Evolutionary conservation across 1,140 invertebrate genomes (phyloP), one percentile per base, ranked within the genome.

Genomic region (Drosophila paulistorum): DNA sequence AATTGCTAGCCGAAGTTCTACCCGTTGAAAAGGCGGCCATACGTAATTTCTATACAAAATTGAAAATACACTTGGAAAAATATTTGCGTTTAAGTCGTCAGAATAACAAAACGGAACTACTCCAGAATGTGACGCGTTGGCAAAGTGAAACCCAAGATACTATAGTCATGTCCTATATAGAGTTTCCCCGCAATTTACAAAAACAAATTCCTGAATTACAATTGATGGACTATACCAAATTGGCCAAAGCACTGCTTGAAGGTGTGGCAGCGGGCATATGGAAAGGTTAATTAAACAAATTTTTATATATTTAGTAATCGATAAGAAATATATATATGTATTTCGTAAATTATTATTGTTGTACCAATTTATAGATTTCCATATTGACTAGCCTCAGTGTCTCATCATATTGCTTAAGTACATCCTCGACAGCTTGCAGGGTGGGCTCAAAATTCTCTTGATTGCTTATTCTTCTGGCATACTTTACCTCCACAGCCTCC

Each of bases 1-100:
- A 60, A 17, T 35, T 86, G n/a, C 55, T 79, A 1, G 7, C 33
- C 6, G 65, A 73, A 14, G 42, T 86, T 23, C 39, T 87, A 13
- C 83, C 82, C 0, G 51, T n/a, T 11, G 82, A 86, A 39, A 86
- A 87, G 58, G n/a, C 35, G 13, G 65, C 51, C 9, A 86, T 86
- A 9, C 69, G 83, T 0, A 42, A 48, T 7, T 87, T 87, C 10
- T 86, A 79, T 2, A 4, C 20, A 4, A 67, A 74, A 6, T 58
- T 79, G 3, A 54, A 57, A 1, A 1, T 33, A 0, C 67, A 73
- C 23, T 41, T 86, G 37, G 11, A 35, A 1, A 76, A 65, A 3
- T 86, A 87, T 41, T 71, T 82, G 3, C 33, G 42, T 1, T 7
- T 14, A 3, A 83, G 66, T 3, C 20, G 57, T 0, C 72, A 79